Evolutionary conservation across 2,888 invertebrate genomes (phyloP), one percentile per base, ranked within the genome.

Genomic region (Aphrophora alni): DNA sequence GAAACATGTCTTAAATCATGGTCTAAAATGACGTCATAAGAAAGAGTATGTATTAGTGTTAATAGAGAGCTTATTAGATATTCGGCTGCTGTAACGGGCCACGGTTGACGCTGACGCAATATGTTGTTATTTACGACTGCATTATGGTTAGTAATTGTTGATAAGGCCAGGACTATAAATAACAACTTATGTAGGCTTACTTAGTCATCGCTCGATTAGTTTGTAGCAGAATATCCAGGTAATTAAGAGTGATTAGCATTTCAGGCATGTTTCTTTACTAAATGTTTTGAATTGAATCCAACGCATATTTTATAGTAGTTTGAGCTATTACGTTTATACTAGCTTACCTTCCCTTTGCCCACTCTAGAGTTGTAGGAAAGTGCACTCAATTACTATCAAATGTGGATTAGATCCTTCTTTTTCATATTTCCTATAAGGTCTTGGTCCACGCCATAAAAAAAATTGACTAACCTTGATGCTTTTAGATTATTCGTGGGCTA

Each of bases 141-240:
- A 59, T 59, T 59, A 59, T 59, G 59, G 59, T 21, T 8, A 59
- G 59, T 59, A 59, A 59, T 59, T 59, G 59, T 59, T 59, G 59
- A 59, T 59, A 59, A 59, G 21, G 59, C n/a, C 59, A 59, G 59
- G 59, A 59, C 59, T 59, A 59, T 59, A 59, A 59, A 59, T 59
- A 59, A 21, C 59, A 21, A 3, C n/a, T 59, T 59, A 59, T 21
- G 21, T 59, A 59, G 59, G 21, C 59, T 59, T 14, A 21, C 59
- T 21, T 59, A 21, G 59, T 59, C 59, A 59, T 21, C 12, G 59
- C 59, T 59, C 21, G 59, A 44, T 44, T 44, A 14, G 44, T 44
- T 44, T 44, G 44, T 44, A 12, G 14, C 44, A 44, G 7, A 12
- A 59, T 21, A 59, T 59, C 4, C 21, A 3, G 59, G 21, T 59